phyloP scores from a whole-genome alignment of 1,140 invertebrate genomes.

The Caerostris extrusa region DNA sequence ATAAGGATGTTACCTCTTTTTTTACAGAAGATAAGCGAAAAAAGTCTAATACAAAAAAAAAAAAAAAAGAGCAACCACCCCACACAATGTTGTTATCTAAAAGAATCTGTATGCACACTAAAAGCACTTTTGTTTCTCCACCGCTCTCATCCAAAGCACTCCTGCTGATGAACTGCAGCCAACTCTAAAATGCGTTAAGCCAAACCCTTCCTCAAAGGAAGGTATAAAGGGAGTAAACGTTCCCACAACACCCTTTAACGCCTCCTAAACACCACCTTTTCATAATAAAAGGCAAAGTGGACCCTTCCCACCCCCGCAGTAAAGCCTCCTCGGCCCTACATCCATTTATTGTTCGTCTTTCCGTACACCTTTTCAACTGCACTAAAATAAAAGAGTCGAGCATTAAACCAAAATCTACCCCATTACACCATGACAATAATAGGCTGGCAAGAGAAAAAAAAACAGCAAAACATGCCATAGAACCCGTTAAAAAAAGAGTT shows the following conservation, averaged over 20 bases:
- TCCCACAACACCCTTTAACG: not conserved
- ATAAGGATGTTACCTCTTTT: too few species aligned
- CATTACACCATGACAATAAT: conserved; percentile 24
- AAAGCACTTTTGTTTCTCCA: not conserved
- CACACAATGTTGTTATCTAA: too few species aligned
- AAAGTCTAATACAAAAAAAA: too few species aligned
- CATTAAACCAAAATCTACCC: conserved; percentile 54
- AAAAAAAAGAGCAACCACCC: too few species aligned
- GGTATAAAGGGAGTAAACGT: not conserved
- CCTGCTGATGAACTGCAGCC: not conserved
- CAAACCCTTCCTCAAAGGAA: not conserved
- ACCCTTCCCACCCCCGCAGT: not conserved
- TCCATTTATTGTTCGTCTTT: not conserved
- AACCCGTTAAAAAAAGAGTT: not conserved
- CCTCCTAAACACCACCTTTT: conserved; percentile 30
- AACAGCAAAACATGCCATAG: not conserved
- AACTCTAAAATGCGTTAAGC: not conserved
- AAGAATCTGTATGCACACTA: too few species aligned
- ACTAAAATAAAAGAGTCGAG: not conserved
- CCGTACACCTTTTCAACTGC: not conserved
- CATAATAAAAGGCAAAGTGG: conserved; percentile 30
- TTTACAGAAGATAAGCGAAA: too few species aligned
- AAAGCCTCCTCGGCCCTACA: not conserved
- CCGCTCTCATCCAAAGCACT: not conserved
- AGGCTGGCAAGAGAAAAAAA: not conserved